These are phyloP conservation scores for Tapirus terrestris DNA, from an alignment of 2,113 vertebrate genomes.

Conservation along the genomic window DNA sequence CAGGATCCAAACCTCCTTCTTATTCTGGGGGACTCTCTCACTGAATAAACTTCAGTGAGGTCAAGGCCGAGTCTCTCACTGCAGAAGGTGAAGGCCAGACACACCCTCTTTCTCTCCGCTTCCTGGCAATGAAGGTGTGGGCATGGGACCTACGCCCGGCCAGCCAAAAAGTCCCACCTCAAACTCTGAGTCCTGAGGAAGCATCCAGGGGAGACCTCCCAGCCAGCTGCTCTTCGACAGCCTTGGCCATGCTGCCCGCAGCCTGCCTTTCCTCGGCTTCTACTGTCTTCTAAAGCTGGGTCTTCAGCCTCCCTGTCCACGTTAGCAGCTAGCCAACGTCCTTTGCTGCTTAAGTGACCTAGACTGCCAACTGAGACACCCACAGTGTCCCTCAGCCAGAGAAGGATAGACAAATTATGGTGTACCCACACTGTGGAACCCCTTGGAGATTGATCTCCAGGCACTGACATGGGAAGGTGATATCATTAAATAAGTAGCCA, in stretches of 20 bases:
- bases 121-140: not conserved
- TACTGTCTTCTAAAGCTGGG: not conserved
- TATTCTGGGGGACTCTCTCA: not conserved
- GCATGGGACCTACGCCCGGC: too few relatives aligned
- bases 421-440: too few relatives aligned
- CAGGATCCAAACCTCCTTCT: not conserved
- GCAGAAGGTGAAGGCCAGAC: not conserved
- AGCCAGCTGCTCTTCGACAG: not conserved
- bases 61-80: not conserved
- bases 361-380: not conserved
- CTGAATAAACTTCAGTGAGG: not conserved
- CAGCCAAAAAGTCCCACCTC: not conserved
- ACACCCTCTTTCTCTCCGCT: not conserved
- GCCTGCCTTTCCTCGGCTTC: not conserved
- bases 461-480: not conserved
- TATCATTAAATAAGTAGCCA: not conserved
- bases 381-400: not conserved
- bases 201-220: not conserved
- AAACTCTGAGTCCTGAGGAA: not conserved
- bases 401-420: not conserved
- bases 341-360: not conserved
- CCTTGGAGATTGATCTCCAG: not conserved
- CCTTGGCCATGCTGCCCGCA: not conserved
- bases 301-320: not conserved
- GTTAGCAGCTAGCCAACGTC: not conserved